Percentiles rank a stretch among this genome's conserved stretches.
These are phyloP conservation scores for Minunthozetes semirufus DNA, from an alignment of 2,888 invertebrate genomes.

Conservation along the genomic window DNA sequence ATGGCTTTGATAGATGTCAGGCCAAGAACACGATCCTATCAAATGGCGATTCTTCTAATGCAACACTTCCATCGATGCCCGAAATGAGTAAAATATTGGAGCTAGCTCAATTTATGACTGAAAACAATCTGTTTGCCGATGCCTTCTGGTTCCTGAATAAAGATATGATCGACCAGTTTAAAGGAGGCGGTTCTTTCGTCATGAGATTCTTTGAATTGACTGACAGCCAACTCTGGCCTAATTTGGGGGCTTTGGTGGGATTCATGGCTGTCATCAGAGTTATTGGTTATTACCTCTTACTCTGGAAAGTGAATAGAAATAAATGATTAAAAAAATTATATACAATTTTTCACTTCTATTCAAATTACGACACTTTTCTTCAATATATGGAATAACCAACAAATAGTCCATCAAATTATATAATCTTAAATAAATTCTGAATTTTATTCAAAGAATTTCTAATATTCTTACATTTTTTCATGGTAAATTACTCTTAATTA, in stretches of 20 bases:
- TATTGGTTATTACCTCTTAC: background rate
- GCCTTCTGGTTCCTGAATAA: background rate
- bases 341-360: no score
- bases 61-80: background rate
- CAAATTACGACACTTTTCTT: no score
- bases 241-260: background rate
- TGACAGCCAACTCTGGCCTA: background rate
- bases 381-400: no score
- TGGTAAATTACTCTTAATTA: no score
- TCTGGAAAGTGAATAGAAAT: background rate
- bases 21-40: background rate
- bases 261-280: background rate
- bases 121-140: background rate
- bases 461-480: no score
- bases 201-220: background rate
- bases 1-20: constrained; percentile 6
- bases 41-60: background rate
- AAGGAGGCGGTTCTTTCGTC: background rate
- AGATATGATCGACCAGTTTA: background rate
- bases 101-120: background rate
- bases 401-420: no score
- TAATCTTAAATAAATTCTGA: no score
- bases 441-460: no score
- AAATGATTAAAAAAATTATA: background rate
- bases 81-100: background rate